Evolutionary conservation across 2,888 invertebrate genomes (phyloP), one percentile per base, ranked within the genome.

Genomic region (Leptinotarsa juncta): DNA sequence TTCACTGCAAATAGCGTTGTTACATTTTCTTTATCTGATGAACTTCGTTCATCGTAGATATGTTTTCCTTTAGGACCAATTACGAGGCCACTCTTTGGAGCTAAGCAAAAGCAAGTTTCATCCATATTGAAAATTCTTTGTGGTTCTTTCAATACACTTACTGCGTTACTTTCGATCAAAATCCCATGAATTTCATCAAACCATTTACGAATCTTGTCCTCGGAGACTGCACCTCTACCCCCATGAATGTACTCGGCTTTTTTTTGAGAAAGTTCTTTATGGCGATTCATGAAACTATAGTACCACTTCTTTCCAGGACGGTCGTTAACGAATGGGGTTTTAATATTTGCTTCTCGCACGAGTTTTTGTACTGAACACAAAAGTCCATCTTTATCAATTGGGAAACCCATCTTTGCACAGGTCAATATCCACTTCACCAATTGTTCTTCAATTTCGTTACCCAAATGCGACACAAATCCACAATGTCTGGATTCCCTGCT

Each of bases 401-500:
- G 75, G 67, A 77, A 77, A 26, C 74, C 76, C 48, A 66, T 65
- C 65, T 76, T 76, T 57, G 78, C 72, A 60, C 68, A 66, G 18
- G 55, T 67, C 26, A 74, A 50, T 67, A 72, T 72, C 76, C 75
- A 78, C 42, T 42, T 16, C 48, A 67, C 69, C 65, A 78, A 53
- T 55, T 70, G 16, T 15, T 62, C 20, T 65, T 78, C 75, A 65
- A 26, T 62, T 49, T 70, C 70, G 42, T 70, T 70, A 60, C 70
- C 70, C 23, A 65, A 62, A 65, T 62, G 50, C 3, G 68, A 69
- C 20, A 57, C 68, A 26, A 50, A 69, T 49, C 70, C 70, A 49
- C 65, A 70, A 23, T 70, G 50, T 53, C 26, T 57, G 20, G 68
- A 69, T 42, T 69, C 68, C 42, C 68, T 69, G 18, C 55, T 55